Evolutionary conservation across 1,140 invertebrate species (phyloP), one percentile per base, ranked within the genome.

Genomic region (Bombus huntii): DNA sequence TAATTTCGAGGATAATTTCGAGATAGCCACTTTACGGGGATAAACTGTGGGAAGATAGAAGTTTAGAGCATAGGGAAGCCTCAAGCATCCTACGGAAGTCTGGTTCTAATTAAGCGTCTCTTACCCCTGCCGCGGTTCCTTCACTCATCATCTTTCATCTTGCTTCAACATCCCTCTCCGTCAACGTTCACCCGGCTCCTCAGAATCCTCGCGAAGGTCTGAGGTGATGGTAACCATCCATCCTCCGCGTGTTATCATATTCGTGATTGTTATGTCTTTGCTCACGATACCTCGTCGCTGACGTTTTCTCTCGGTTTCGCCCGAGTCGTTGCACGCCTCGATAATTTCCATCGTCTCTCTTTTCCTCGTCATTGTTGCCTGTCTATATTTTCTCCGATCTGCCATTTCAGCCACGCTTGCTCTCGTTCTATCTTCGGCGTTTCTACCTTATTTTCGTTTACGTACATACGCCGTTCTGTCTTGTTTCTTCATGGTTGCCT

Each of bases 101-200:
- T 95, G 93, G 87, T 92, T 95, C 94, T 95, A 95, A 95, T 95
- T 95, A 95, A 95, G 94, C 94, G 90, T 87, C 93, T 91, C 92
- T 85, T 91, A 88, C 91, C 91, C 90, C 91, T 90, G 80, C 88
- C 87, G 87, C 86, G 89, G 88, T 91, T 94, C 93, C 93, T 94
- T 95, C 93, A 94, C 93, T 94, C 94, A 92, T 95, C 94, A 95
- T 95, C 93, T 94, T 94, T 94, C 93, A 94, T 93, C 94, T 92
- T 89, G 84, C 92, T 92, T 87, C 66, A 77, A 59, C 89, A 65
- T 92, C 87, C 86, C 84, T 76, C 81, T 75, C 86, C 88, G 84
- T 92, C 87, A 83, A 85, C 79, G 81, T 31, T 79, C 85, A 78
- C 57, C 75, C 65, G 47, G 66, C 75, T 88, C 84, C 87, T 89